These are phyloP conservation scores for Machimus atricapillus DNA, from an alignment of 2,888 invertebrate genomes.

Conservation along the genomic window DNA sequence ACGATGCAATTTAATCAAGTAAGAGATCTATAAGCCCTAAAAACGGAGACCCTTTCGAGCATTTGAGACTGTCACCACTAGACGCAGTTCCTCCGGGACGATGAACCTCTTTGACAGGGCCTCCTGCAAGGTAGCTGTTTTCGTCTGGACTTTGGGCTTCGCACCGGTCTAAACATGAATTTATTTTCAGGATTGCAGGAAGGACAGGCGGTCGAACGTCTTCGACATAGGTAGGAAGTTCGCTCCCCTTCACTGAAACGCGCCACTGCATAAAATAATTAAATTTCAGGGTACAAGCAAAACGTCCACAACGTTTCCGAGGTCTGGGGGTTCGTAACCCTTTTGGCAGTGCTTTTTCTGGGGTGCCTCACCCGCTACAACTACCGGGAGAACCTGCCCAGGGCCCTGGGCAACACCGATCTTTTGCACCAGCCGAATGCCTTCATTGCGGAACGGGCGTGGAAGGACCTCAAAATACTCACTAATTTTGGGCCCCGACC, in stretches of 20 bases:
- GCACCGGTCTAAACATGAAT: not conserved
- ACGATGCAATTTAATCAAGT: not conserved
- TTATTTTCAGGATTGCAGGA: conserved; percentile 48
- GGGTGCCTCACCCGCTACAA: conserved; percentile 52
- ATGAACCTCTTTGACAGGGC: conserved; percentile 47
- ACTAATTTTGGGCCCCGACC: conserved; percentile 70
- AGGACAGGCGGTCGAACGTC: conserved; percentile 44
- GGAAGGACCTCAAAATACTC: conserved; percentile 70
- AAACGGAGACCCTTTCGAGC: not conserved
- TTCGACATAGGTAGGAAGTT: conserved; percentile 47
- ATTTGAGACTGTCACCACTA: not conserved
- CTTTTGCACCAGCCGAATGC: conserved; percentile 53
- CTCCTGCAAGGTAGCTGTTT: conserved; percentile 47
- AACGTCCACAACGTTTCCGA: conserved; percentile 54
- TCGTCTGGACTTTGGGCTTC: not conserved
- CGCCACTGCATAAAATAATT: not conserved
- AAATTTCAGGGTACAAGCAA: conserved; percentile 52
- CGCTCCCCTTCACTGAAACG: not conserved
- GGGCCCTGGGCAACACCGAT: conserved; percentile 51
- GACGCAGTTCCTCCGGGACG: not conserved
- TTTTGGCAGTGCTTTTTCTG: conserved; percentile 49
- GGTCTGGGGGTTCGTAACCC: conserved; percentile 50
- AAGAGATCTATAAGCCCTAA: not conserved
- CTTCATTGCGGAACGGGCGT: conserved; percentile 72
- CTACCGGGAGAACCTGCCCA: conserved; percentile 52